Evolutionary conservation across 1,140 invertebrate species (phyloP).

Genomic region (Saxidomus purpurata): DNA sequence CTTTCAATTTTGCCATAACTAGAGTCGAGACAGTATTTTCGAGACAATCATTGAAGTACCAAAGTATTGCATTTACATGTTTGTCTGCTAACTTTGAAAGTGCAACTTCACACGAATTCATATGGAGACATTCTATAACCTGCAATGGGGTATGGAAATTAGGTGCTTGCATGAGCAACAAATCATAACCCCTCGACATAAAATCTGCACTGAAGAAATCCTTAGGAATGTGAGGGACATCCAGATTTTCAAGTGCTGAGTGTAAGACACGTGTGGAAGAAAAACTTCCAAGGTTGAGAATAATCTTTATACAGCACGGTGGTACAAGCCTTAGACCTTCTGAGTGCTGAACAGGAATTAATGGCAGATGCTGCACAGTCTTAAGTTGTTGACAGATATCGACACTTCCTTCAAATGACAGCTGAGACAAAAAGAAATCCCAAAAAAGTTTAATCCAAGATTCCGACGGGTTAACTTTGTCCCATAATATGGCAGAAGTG

Average conservation of each 20-base stretch:
- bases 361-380: background rate
- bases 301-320: background rate
- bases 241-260: background rate
- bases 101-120: background rate
- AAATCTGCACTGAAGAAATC: background rate
- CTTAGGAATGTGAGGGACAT: background rate
- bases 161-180: background rate
- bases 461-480: background rate
- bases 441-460: background rate
- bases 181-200: background rate
- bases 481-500: background rate
- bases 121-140: conserved; percentile 28
- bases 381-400: background rate
- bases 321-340: background rate
- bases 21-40: background rate
- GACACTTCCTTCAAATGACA: background rate
- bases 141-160: background rate
- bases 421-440: background rate
- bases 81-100: background rate
- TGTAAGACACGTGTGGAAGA: background rate
- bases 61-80: background rate
- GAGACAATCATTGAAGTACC: background rate
- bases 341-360: background rate
- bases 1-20: background rate
- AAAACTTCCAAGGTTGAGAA: background rate